phyloP scores from a whole-genome alignment of 2,113 vertebrate species.

The Scartelaos histophorus region DNA sequence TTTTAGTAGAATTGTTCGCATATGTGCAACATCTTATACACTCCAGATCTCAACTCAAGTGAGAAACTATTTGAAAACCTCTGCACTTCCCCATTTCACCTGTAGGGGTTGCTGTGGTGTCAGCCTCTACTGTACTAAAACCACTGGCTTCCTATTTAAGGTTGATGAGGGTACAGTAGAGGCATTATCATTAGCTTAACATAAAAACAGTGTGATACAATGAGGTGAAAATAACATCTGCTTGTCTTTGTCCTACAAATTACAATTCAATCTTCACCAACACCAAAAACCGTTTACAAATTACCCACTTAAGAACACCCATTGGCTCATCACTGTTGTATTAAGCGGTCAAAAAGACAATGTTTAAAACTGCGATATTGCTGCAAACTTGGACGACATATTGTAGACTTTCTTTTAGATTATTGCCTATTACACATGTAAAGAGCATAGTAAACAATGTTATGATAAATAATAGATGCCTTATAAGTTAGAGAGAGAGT shows the following conservation, averaged over 20 bases:
- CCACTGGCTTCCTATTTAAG: constrained; percentile 2
- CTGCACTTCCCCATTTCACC: constrained; percentile 16
- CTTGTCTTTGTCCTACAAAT: constrained; percentile 41
- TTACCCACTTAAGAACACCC: not conserved
- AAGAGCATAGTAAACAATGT: constrained; percentile 65
- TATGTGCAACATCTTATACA: not conserved
- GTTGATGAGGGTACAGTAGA: constrained; percentile 39
- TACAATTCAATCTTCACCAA: constrained; percentile 27
- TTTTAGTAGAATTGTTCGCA: no score
- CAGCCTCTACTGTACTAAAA: constrained; percentile 1
- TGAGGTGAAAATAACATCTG: constrained; percentile 44
- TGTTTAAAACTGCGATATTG: not conserved
- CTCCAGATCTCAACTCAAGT: not conserved
- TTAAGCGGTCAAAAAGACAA: constrained; percentile 33
- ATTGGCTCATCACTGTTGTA: not conserved
- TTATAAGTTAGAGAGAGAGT: constrained; percentile 63
- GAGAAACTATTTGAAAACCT: not conserved
- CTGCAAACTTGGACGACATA: constrained; percentile 30
- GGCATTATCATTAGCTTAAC: constrained; percentile 50
- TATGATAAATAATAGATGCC: constrained; percentile 69
- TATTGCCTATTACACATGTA: constrained; percentile 58
- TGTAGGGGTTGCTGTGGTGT: constrained; percentile 67
- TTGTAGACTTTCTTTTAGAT: constrained; percentile 40
- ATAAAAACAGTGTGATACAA: constrained; percentile 29
- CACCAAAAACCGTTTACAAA: constrained; percentile 32